phyloP scores from a whole-genome alignment of 2,797 vertebrate genomes.

The Thaleichthys pacificus region DNA sequence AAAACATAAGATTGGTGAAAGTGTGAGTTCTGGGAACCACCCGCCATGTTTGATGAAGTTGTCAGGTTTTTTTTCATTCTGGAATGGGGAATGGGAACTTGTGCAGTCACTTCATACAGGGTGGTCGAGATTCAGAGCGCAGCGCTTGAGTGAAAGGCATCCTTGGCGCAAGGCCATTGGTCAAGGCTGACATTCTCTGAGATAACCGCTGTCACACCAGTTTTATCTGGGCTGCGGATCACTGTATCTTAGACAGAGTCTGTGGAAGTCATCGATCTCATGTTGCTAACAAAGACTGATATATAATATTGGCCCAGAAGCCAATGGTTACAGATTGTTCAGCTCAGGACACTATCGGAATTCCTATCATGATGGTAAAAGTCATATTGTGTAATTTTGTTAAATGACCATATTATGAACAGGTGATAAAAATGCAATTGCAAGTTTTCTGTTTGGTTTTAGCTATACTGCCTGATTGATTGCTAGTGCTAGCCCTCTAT shows the following conservation, averaged over 20 bases:
- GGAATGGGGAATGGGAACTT: not conserved
- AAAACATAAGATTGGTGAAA: not conserved
- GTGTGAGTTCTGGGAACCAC: not conserved
- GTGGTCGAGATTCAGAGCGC: not conserved
- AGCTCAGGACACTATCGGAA: not conserved
- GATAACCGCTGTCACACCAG: constrained; percentile 18
- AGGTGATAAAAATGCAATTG: no score
- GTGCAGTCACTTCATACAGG: not conserved
- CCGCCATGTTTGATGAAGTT: not conserved
- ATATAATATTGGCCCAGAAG: constrained; percentile 9
- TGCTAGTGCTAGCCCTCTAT: no score
- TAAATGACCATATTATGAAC: no score
- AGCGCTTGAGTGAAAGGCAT: not conserved
- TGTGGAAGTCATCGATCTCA: constrained; percentile 22
- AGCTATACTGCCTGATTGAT: no score
- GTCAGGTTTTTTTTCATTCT: not conserved
- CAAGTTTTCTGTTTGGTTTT: no score
- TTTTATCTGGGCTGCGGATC: constrained; percentile 13
- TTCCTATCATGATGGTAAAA: no score
- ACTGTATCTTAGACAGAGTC: constrained; percentile 11
- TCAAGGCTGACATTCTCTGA: constrained; percentile 16
- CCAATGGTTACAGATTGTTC: not conserved
- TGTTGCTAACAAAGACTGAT: constrained; percentile 25
- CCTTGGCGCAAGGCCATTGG: constrained; percentile 15
- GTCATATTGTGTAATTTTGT: no score